Base-by-base conservation (phyloP, 2,797 vertebrate species). In the Neopelma chrysocephalum region DNA sequence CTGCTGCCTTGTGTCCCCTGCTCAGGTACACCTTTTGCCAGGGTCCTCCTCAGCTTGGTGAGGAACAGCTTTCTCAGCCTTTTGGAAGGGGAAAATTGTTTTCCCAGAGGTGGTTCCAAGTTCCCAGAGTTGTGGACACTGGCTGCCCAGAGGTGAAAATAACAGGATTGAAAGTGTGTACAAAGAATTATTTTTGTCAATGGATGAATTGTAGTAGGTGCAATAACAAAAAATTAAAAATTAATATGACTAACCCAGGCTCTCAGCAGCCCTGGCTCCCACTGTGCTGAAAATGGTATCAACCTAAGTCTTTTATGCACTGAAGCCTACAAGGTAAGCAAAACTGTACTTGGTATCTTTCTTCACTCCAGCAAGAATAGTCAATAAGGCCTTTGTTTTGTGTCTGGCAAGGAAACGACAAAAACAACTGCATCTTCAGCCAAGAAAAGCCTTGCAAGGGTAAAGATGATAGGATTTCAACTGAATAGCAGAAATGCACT, bases 181-280 rank as follows among this genome's bases (percentile, higher is more conserved):
- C 84, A 83, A 96, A 72, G 84, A 95, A 91, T 89, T 95, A 42
- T 92, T 96, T 96, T 93, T 93, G 81, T 96, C 62, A 94, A 87
- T 18, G 34, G 53, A 60, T 87, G 84, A 96, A 82, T 69, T 77
- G 60, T 92, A 54, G 95, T 88, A 73, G 22, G 13, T 68, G 18
- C 20, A 89, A 70, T 82, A 89, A 57, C 57, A 92, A 90, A 87
- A 68, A 87, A 68, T 82, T 84, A 64, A 92, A 91, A 91, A 43
- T 50, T 50, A 43, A 25, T 64, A 71, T 13, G 53, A 60, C n/a
- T 68, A 91, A 85, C 34, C 16, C 19, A 78, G 65, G 25, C 48
- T 92, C 29, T 64, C 83, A 57, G 75, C 25, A 70, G 68, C 21
- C 10, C 26, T 82, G 62, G 20, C 50, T 91, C 58, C 50, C 47